phyloP scores from a whole-genome alignment of 1,140 invertebrate genomes.

The Tribolium madens region DNA sequence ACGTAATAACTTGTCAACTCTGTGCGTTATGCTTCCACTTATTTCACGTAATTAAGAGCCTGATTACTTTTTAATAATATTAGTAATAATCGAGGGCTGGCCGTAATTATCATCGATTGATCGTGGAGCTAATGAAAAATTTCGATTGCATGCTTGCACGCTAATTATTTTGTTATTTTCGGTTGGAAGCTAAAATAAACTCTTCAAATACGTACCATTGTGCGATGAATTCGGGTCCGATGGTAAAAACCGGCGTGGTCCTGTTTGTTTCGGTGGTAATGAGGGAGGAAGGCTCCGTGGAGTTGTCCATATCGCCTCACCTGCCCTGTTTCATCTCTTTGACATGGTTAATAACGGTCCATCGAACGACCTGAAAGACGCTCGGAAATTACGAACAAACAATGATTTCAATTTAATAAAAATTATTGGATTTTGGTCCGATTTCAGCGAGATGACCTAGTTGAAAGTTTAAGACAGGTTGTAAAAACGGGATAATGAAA shows the following conservation, averaged over 20 bases:
- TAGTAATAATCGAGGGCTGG: neutral
- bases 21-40: neutral
- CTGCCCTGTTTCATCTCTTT: constrained; percentile 45
- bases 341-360: constrained; percentile 41
- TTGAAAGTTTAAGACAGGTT: constrained; percentile 3
- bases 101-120: constrained; percentile 3
- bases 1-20: too few relatives aligned
- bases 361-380: constrained; percentile 41
- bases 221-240: constrained; percentile 58
- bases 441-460: neutral
- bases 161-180: neutral
- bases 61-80: constrained; percentile 9
- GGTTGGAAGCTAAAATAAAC: neutral
- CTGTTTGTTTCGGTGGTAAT: constrained; percentile 51
- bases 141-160: constrained; percentile 6
- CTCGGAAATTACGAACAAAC: constrained; percentile 1
- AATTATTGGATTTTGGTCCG: constrained; percentile 24
- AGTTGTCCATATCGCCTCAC: constrained; percentile 55
- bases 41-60: neutral
- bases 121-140: neutral
- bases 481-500: constrained; percentile 18
- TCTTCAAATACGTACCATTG: constrained; percentile 53
- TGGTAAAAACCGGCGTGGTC: constrained; percentile 55
- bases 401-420: constrained; percentile 20
- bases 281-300: constrained; percentile 49